Evolutionary conservation across 2,888 invertebrate species (phyloP).

Genomic region (Eristalis pertinax): DNA sequence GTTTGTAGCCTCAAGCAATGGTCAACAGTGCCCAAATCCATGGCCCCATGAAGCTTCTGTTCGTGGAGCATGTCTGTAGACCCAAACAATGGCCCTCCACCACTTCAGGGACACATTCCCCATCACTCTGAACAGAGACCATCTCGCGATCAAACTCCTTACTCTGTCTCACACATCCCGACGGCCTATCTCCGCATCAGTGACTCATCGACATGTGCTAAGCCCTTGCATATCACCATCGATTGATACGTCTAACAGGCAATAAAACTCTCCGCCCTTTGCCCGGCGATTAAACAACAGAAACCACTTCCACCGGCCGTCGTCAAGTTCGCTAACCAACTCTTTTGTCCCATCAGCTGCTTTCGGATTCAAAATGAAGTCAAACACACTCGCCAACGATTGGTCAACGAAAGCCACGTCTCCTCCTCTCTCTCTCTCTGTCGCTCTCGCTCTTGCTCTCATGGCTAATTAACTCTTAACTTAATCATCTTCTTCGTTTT

Average conservation of each 20-base stretch:
- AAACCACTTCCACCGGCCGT: not conserved
- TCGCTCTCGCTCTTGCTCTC: no score
- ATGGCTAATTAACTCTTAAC: slow-evolving; percentile 57
- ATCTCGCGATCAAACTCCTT: not conserved
- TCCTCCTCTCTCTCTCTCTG: slow-evolving; percentile 27
- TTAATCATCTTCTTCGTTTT: slow-evolving; percentile 20
- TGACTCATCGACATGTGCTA: not conserved
- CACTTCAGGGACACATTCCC: not conserved
- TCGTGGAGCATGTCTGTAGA: no score
- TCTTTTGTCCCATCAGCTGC: slow-evolving; percentile 37
- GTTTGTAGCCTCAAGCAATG: no score
- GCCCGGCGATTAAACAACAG: not conserved
- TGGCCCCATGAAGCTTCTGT: no score
- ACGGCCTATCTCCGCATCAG: not conserved
- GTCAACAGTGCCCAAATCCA: no score
- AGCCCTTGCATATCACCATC: not conserved
- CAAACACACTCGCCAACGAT: slow-evolving; percentile 19
- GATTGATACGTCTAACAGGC: not conserved
- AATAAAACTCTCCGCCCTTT: not conserved
- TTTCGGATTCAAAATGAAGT: slow-evolving; percentile 59
- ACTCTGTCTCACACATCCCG: no score
- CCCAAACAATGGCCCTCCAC: no score
- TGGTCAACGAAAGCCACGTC: slow-evolving; percentile 50
- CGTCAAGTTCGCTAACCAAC: slow-evolving; percentile 41
- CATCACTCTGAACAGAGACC: not conserved